phyloP scores from a whole-genome alignment of 2,888 invertebrate genomes.

The Coremacera marginata region DNA sequence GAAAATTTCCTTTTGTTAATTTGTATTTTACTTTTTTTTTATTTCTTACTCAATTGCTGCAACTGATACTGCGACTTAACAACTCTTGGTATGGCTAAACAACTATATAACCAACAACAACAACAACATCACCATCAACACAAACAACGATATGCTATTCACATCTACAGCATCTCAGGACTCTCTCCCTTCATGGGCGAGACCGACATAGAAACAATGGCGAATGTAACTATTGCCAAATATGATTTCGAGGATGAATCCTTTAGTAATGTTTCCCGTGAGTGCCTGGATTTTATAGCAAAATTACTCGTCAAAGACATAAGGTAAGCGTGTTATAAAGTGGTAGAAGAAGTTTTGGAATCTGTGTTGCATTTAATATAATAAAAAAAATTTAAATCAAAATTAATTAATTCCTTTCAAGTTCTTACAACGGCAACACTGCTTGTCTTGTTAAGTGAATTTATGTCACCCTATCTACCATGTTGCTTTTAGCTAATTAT shows the following conservation, averaged over 20 bases:
- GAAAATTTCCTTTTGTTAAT: conserved; percentile 15
- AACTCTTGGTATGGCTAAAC: conserved; percentile 38
- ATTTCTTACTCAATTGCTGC: not conserved
- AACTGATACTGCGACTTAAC: conserved; percentile 12
- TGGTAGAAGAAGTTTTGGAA: not conserved
- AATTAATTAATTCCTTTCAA: not conserved
- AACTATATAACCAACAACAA: conserved; percentile 41
- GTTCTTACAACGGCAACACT: conserved; percentile 45
- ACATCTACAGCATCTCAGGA: conserved; percentile 82
- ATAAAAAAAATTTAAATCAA: not conserved
- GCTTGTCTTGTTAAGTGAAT: conserved; percentile 28
- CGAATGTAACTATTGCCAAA: conserved; percentile 97
- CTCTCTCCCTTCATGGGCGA: conserved; percentile 99
- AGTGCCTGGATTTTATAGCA: conserved; percentile 95
- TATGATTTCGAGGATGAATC: conserved; percentile 98
- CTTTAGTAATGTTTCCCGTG: conserved; percentile 93
- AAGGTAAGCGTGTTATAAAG: conserved; percentile 76
- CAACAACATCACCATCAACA: conserved; percentile 38
- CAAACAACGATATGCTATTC: conserved; percentile 36
- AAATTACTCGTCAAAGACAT: conserved; percentile 92
- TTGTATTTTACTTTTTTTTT: conserved; percentile 5
- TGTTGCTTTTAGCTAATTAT: not conserved
- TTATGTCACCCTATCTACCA: not conserved
- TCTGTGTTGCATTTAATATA: not conserved
- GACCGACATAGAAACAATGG: conserved; percentile 97